Evolutionary conservation across 2,888 invertebrate species (phyloP).

Genomic region (Nephrotoma guestfalica): DNA sequence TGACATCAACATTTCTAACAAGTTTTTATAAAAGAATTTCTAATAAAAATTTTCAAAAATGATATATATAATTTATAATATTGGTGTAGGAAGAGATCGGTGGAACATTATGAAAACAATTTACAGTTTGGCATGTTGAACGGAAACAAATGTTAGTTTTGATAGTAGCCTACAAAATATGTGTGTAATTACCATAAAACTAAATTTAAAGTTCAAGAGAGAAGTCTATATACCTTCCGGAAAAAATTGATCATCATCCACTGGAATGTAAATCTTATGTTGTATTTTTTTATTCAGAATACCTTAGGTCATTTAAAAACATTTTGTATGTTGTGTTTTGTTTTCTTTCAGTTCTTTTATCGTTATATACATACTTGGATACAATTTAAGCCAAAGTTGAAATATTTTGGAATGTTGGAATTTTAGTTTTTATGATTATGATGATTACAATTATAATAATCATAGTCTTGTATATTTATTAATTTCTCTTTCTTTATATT

Average conservation of each 20-base stretch:
- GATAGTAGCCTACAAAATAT: background rate
- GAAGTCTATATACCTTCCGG: background rate
- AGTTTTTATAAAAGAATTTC: background rate
- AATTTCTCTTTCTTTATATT: background rate
- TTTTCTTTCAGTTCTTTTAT: background rate
- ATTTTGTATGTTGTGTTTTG: background rate
- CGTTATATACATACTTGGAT: background rate
- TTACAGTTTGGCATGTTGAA: background rate
- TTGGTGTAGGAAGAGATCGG: background rate
- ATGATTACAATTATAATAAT: background rate
- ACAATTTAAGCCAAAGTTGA: background rate
- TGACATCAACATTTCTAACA: background rate
- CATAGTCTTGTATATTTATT: background rate
- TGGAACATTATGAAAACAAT: background rate
- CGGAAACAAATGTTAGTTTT: background rate
- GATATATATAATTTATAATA: background rate
- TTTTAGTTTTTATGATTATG: background rate
- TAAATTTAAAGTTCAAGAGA: background rate
- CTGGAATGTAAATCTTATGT: constrained; percentile 2
- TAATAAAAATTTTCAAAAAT: background rate
- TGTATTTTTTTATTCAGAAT: background rate
- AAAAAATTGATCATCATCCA: background rate
- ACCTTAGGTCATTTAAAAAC: constrained; percentile 3
- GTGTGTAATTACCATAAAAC: background rate
- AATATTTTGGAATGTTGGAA: background rate